These are phyloP conservation scores for Cynaeus angustus DNA, from an alignment of 2,888 invertebrate genomes.

Conservation along the genomic window DNA sequence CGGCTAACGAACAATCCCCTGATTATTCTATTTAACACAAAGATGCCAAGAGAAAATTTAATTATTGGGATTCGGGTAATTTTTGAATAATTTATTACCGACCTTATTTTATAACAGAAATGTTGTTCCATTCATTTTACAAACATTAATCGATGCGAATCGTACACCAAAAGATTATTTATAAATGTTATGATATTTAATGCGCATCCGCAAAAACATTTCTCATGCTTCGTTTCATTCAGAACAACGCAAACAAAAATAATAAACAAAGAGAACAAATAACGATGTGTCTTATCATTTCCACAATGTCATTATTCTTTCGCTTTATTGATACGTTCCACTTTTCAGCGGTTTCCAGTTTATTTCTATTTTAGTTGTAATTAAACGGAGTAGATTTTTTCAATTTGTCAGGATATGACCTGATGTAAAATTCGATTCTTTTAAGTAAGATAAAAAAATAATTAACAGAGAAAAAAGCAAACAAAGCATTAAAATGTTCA, in stretches of 20 bases:
- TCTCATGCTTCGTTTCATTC: slow-evolving; percentile 5
- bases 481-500: no score
- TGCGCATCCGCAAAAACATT: slow-evolving; percentile 15
- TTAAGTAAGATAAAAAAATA: no score
- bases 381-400: no score
- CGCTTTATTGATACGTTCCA: background rate
- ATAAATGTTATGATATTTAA: slow-evolving; percentile 8
- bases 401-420: no score
- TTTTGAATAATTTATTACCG: slow-evolving; percentile 42
- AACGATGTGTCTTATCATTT: slow-evolving; percentile 12
- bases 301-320: background rate
- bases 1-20: slow-evolving; percentile 48
- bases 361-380: background rate
- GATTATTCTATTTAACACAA: slow-evolving; percentile 49
- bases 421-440: no score
- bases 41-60: slow-evolving; percentile 47
- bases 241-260: slow-evolving; percentile 7
- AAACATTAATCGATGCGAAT: slow-evolving; percentile 1
- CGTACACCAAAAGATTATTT: slow-evolving; percentile 5
- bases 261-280: slow-evolving; percentile 10
- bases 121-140: slow-evolving; percentile 11
- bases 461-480: no score
- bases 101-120: slow-evolving; percentile 9
- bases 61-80: slow-evolving; percentile 34
- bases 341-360: background rate